These are phyloP conservation scores for Liopterus haemorrhoidalis DNA, from an alignment of 2,888 invertebrate genomes.

Conservation along the genomic window DNA sequence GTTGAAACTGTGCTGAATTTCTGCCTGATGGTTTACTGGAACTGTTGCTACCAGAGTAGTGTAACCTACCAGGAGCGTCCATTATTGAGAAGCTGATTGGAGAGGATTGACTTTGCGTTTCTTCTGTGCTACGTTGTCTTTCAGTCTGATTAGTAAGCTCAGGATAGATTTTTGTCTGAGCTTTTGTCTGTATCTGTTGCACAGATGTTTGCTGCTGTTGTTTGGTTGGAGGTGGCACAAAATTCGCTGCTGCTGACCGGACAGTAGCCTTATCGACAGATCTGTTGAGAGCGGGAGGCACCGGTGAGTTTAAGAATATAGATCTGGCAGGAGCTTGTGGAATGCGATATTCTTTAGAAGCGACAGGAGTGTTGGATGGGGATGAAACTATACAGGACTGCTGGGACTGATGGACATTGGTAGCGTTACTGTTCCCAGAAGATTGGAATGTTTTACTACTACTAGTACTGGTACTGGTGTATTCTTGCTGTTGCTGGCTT, in stretches of 20 bases:
- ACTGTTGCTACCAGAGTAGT: conserved; percentile 53
- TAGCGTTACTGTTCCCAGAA: conserved; percentile 37
- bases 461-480: conserved; percentile 45
- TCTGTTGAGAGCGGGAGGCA: conserved; percentile 42
- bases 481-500: conserved; percentile 36
- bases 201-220: conserved; percentile 36
- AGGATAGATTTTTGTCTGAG: conserved; percentile 72
- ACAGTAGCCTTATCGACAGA: conserved; percentile 42
- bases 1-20: conserved; percentile 49
- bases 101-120: conserved; percentile 59
- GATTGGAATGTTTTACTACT: conserved; percentile 49
- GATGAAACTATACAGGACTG: conserved; percentile 71
- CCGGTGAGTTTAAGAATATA: conserved; percentile 42
- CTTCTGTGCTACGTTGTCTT: conserved; percentile 41
- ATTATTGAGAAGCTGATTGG: conserved; percentile 72
- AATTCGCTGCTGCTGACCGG: conserved; percentile 46
- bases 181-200: conserved; percentile 63
- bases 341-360: conserved; percentile 57
- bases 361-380: conserved; percentile 49
- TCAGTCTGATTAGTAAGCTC: conserved; percentile 48
- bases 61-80: conserved; percentile 61
- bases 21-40: conserved; percentile 49
- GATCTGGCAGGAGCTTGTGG: conserved; percentile 52
- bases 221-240: conserved; percentile 53
- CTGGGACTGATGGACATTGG: conserved; percentile 53